Base-by-base conservation (phyloP, 2,888 invertebrate species). In the Conomelus anceps region DNA sequence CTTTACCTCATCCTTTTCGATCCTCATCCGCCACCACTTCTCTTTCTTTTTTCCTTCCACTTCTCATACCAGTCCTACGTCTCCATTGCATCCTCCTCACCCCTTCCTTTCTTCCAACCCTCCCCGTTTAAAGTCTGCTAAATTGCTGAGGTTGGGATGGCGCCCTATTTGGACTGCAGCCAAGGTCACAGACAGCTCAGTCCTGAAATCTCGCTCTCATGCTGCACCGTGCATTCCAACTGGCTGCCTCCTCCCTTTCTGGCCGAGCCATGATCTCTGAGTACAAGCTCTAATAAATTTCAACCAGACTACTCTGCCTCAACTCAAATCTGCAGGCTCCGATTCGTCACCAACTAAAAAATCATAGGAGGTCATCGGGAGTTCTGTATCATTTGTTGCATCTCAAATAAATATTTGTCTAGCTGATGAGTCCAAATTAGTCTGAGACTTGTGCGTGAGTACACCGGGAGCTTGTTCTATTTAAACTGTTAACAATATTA, bases 131-230 rank as follows among this genome's bases (percentile, higher is more conserved):
- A 34, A 34, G 34, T 34, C 34, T 34, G 34, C 34, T 34, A 34
- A 34, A 34, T 34, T 34, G 34, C 34, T 34, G 34, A 34, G 34
- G 34, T 34, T 34, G 34, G 17, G 34, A 34, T 3, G 34, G 86
- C 86, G 86, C 24, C 23, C 86, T 86, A 86, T 86, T 86, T 86
- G 86, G 86, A 86, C 86, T 86, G 22, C 1, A 11, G 86, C 86
- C 86, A 86, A 86, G 86, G 86, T 86, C 86, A 86, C 86, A 86
- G 23, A 9, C 9, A 34, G 34, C 17, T 17, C 34, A 11, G 34
- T 34, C 34, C 34, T 34, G 34, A 26, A 26, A 26, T 26, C 26
- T 26, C 26, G n/a, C 23, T 22, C 85, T 22, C 85, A 20, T 84
- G 4, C 86, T 24, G n/a, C 86, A 86, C 86, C 23, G 23, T 85